These are phyloP conservation scores for Bostrychus sinensis DNA, from an alignment of 2,113 vertebrate genomes.

Conservation along the genomic window DNA sequence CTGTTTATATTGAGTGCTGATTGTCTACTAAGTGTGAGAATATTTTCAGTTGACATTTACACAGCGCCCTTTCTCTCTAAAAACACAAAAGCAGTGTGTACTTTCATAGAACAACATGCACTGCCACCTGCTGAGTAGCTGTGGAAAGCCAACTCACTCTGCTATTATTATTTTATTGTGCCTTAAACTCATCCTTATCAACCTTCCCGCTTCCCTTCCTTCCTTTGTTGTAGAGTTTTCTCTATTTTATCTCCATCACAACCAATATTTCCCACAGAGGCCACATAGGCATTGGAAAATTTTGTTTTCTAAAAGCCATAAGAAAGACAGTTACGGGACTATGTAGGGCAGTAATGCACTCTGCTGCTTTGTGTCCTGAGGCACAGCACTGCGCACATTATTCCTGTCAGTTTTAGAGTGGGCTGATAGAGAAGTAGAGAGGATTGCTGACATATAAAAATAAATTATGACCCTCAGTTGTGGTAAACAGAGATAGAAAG, in stretches of 20 bases:
- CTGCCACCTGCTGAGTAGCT: too few species aligned
- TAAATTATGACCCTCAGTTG: slow-evolving; percentile 32
- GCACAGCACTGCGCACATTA: slow-evolving; percentile 30
- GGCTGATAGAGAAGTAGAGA: slow-evolving; percentile 40
- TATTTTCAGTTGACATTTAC: too few species aligned
- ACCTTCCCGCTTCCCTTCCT: background rate
- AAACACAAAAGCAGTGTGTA: too few species aligned
- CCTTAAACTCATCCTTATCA: background rate
- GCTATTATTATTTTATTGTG: background rate
- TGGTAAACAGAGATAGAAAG: slow-evolving; percentile 20
- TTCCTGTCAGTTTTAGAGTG: slow-evolving; percentile 32
- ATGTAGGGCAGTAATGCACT: slow-evolving; percentile 2
- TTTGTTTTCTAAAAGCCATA: background rate
- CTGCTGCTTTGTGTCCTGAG: slow-evolving; percentile 24
- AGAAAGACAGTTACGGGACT: background rate
- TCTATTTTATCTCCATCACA: slow-evolving; percentile 1
- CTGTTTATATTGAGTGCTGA: too few species aligned
- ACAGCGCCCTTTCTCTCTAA: too few species aligned
- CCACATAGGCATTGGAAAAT: background rate
- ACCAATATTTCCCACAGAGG: background rate
- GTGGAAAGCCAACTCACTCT: too few species aligned
- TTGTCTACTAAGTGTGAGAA: too few species aligned
- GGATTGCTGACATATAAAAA: slow-evolving; percentile 51
- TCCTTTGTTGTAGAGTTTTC: background rate
- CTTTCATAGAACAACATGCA: too few species aligned